phyloP scores from a whole-genome alignment of 2,113 vertebrate species.

The Gracilinanus agilis region DNA sequence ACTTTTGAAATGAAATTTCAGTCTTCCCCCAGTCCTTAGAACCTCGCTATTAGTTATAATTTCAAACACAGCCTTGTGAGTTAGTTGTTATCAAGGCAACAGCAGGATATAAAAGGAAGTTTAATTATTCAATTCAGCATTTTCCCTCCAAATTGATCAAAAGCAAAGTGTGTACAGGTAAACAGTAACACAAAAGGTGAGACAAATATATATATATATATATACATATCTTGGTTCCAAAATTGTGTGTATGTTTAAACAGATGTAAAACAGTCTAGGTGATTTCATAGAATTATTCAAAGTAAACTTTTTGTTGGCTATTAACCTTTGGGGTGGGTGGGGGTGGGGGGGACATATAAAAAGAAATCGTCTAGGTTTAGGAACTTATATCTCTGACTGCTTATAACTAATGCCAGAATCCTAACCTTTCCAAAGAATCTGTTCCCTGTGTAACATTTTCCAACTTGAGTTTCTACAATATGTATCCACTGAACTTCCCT shows the following conservation, averaged over 20 bases:
- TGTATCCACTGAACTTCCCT: neutral
- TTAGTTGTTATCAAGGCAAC: neutral
- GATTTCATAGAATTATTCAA: neutral
- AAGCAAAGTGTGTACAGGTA: neutral
- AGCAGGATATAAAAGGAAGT: constrained; percentile 5
- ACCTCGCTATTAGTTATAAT: neutral
- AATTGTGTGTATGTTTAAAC: too few relatives aligned
- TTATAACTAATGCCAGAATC: neutral
- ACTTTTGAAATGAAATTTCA: neutral
- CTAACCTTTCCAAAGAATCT: neutral
- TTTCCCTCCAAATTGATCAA: constrained; percentile 3
- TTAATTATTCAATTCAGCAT: neutral
- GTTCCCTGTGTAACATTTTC: constrained; percentile 1
- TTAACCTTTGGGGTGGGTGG: neutral
- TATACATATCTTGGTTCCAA: neutral
- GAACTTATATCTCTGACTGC: neutral
- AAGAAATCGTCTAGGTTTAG: neutral
- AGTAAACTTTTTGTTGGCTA: neutral
- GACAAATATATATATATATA: neutral
- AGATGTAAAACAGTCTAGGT: neutral
- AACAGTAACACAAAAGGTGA: neutral
- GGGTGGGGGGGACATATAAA: neutral
- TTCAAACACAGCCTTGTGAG: constrained; percentile 7
- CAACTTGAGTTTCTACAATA: constrained; percentile 5
- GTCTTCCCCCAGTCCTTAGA: neutral